These are phyloP conservation scores for Papilio gigon DNA, from an alignment of 2,888 invertebrate species.

Conservation along the genomic window DNA sequence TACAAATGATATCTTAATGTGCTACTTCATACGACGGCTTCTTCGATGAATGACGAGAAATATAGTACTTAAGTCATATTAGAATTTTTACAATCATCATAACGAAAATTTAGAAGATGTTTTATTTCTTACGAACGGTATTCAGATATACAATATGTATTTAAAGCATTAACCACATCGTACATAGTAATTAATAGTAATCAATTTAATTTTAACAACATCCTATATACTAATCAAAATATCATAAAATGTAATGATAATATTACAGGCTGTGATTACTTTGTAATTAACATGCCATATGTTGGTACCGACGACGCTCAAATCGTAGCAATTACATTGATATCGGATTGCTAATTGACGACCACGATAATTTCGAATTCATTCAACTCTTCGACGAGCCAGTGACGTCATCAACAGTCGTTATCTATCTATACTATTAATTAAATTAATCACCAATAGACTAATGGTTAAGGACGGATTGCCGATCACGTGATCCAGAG, in stretches of 20 bases:
- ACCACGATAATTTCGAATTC: not conserved
- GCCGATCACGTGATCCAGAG: too few species aligned
- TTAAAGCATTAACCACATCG: slow-evolving; percentile 1
- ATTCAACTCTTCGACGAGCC: slow-evolving; percentile 15
- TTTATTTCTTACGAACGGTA: not conserved
- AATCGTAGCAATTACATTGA: slow-evolving; percentile 8
- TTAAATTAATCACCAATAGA: too few species aligned
- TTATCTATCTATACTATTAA: too few species aligned
- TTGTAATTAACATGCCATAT: slow-evolving; percentile 10
- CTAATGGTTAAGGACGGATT: too few species aligned
- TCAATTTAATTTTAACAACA: not conserved
- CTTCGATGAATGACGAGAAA: not conserved
- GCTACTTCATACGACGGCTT: slow-evolving; percentile 28
- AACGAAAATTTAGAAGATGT: not conserved
- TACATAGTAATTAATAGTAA: not conserved
- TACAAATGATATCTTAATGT: slow-evolving; percentile 40
- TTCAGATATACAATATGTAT: not conserved
- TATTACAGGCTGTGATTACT: not conserved
- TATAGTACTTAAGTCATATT: not conserved
- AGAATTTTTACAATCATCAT: not conserved
- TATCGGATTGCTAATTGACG: slow-evolving; percentile 18
- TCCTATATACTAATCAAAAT: not conserved
- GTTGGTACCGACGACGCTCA: not conserved
- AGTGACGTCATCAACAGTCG: slow-evolving; percentile 1
- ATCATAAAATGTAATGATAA: not conserved